Evolutionary conservation across 2,113 vertebrate species (phyloP), one percentile per base, ranked within the genome.

Genomic region (Poeciliopsis prolifica): DNA sequence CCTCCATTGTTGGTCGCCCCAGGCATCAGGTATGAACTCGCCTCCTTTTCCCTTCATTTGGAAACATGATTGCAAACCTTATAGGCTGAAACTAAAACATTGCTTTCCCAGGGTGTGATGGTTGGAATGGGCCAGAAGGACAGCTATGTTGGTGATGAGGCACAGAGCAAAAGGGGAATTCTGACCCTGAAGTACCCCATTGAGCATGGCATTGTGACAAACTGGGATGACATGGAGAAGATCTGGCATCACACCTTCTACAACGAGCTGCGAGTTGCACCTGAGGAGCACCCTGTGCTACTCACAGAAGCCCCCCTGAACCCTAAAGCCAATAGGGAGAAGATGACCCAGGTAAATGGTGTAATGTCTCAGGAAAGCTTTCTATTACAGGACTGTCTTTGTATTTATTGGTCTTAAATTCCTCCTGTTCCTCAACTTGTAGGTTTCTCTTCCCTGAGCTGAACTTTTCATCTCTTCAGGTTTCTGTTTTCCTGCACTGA

Each of bases 241-340:
- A 99, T 99, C 95, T 99, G 98, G 98, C 98, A 99, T 81, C 98
- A 99, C 92, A 99, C 97, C 86, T 99, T 99, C 95, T 99, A 99
- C 96, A 99, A 99, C 0, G 98, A 99, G 95, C 96, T 99, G 80
- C 93, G 97, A 61, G 98, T 99, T 3, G 97, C 98, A 92, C 98
- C 98, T 0, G 98, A 99, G 90, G 98, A 99, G 93, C 98, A 99
- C 91, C 98, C 98, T 8, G 97, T 97, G 82, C 86, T 99, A 89
- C 97, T 99, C 89, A 99, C 98, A 3, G 98, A 99, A 92, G 98
- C 98, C 3, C 98, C 98, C 42, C 95, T 99, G 72, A 99, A 99
- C 92, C 98, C 98, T 75, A 99, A 99, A 87, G 82, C 96, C 24
- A 99, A 99, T 93, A 96, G 98, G 71, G 97, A 99, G 89, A 99